phyloP scores from a whole-genome alignment of 2,113 vertebrate genomes.

The Sigmodon hispidus region DNA sequence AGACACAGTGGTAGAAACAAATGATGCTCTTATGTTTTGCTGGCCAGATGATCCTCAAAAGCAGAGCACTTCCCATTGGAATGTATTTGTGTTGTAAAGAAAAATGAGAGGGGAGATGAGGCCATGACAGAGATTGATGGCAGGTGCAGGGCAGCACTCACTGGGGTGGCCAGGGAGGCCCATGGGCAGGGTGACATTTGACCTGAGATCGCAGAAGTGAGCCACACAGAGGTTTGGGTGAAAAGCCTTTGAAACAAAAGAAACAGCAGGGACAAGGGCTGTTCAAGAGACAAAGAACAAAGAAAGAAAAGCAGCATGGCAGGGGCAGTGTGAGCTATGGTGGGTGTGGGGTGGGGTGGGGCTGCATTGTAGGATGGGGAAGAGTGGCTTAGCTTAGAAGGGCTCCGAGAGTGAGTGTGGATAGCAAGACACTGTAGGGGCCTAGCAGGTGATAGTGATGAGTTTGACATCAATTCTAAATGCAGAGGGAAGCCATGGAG shows the following conservation, averaged over 20 bases:
- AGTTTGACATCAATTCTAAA: neutral
- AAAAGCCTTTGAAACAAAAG: conserved; percentile 56
- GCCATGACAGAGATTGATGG: neutral
- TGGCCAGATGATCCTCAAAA: neutral
- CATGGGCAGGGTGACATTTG: conserved; percentile 31
- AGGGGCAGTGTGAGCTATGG: neutral
- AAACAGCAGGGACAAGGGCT: neutral
- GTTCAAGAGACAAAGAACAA: conserved; percentile 49
- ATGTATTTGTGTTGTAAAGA: neutral
- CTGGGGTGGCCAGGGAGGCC: neutral
- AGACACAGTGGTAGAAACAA: neutral
- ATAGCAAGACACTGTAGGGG: neutral
- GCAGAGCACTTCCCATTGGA: neutral
- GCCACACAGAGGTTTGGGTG: neutral
- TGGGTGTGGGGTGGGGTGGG: neutral
- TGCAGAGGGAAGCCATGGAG: neutral
- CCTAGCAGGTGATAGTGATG: neutral
- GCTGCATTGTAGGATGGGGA: neutral
- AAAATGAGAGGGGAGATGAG: neutral
- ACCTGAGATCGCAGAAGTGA: conserved; percentile 42
- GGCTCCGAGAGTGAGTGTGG: neutral
- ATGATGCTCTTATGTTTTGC: neutral
- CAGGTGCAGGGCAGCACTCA: neutral
- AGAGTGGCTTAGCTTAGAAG: too few relatives aligned
- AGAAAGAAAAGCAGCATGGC: neutral